A percentile compares a stretch with the other conserved stretches of the same genome.
Evolutionary conservation across 2,797 vertebrate genomes (phyloP).

Genomic region (Danio aesculapii): DNA sequence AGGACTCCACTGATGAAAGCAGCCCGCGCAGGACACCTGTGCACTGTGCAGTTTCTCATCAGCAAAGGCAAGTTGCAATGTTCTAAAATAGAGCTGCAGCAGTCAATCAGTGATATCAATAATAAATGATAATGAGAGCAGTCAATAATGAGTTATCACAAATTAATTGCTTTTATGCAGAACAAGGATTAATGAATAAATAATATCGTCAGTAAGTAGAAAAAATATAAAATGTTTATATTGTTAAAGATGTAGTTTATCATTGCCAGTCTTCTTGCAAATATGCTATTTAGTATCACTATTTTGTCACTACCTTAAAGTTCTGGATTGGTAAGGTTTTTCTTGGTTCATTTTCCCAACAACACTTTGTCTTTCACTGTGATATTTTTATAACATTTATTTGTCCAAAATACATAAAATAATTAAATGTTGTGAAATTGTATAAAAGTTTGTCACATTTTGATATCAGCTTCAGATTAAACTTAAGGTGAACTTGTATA

Average conservation of each 20-base stretch:
- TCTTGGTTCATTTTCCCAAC: too few relatives aligned
- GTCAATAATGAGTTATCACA: background rate
- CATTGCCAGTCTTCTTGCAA: background rate
- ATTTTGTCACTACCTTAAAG: background rate
- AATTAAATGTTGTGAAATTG: too few relatives aligned
- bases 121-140: background rate
- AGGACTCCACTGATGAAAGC: constrained; percentile 99
- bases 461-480: too few relatives aligned
- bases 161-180: background rate
- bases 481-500: too few relatives aligned
- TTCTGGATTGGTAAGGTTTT: too few relatives aligned
- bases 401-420: too few relatives aligned
- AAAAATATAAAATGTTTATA: background rate
- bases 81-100: background rate
- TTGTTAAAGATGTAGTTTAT: background rate
- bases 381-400: too few relatives aligned
- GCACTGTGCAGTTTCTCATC: constrained; percentile 98
- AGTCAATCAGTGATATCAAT: background rate
- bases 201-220: background rate
- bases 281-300: too few relatives aligned
- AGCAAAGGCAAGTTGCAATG: constrained; percentile 88
- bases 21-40: constrained; percentile 97
- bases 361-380: too few relatives aligned
- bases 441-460: too few relatives aligned
- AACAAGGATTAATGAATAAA: too few relatives aligned